Evolutionary conservation across 1,140 invertebrate species (phyloP).

Genomic region (Drosophila seguyi): DNA sequence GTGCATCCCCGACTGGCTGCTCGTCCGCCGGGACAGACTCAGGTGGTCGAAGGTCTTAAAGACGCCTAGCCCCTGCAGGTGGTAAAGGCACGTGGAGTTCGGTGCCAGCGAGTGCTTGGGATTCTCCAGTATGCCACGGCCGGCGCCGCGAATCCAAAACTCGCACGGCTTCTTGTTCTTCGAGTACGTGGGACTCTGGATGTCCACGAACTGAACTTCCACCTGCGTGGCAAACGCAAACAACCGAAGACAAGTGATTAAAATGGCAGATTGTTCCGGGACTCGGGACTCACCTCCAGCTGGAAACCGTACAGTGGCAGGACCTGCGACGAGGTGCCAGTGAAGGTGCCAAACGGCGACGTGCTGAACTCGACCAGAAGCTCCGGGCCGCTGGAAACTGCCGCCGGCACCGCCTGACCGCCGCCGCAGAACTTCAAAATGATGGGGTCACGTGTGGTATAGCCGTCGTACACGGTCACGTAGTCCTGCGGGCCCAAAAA

Average conservation of each 20-base stretch:
- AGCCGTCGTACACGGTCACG: conserved; percentile 95
- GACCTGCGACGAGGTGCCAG: conserved; percentile 90
- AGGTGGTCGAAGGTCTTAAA: conserved; percentile 84
- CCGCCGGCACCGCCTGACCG: conserved; percentile 92
- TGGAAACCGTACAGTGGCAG: conserved; percentile 94
- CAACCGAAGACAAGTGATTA: conserved; percentile 15
- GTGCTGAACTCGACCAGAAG: conserved; percentile 95
- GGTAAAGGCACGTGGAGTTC: conserved; percentile 94
- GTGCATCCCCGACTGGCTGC: conserved; percentile 65
- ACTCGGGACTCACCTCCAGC: conserved; percentile 90
- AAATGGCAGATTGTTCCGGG: not conserved
- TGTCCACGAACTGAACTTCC: conserved; percentile 93
- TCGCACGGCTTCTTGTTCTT: conserved; percentile 93
- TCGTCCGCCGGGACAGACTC: conserved; percentile 74
- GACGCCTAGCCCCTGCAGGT: conserved; percentile 87
- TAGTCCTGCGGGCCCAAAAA: conserved; percentile 88
- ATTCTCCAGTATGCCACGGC: conserved; percentile 91
- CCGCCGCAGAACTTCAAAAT: conserved; percentile 95
- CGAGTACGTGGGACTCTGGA: conserved; percentile 91
- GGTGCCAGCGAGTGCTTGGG: conserved; percentile 92
- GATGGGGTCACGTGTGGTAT: conserved; percentile 94
- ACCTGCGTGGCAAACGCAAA: conserved; percentile 63
- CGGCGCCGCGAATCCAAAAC: conserved; percentile 93
- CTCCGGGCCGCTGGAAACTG: conserved; percentile 93
- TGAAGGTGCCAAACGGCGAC: conserved; percentile 94